phyloP scores from a whole-genome alignment of 2,888 invertebrate genomes.

The Tyria jacobaeae region DNA sequence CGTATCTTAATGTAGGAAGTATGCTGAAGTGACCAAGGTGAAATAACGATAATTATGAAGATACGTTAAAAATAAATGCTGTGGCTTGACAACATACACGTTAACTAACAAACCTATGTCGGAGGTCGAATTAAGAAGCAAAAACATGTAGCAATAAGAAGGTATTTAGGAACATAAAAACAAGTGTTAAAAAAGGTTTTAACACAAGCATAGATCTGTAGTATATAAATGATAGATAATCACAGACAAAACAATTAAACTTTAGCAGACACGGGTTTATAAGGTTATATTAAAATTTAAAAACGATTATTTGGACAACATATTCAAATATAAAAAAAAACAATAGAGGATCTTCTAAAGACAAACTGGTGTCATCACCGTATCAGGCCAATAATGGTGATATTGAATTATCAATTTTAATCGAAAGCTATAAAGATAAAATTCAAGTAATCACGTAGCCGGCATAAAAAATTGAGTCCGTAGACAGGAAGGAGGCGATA shows the following conservation, averaged over 20 bases:
- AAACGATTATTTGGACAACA: constrained; percentile 26
- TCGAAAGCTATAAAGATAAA: constrained; percentile 17
- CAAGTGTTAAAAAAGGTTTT: constrained; percentile 7
- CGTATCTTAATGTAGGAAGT: constrained; percentile 51
- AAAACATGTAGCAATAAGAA: constrained; percentile 47
- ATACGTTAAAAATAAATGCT: constrained; percentile 52
- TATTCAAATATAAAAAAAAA: constrained; percentile 26
- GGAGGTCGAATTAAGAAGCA: constrained; percentile 33
- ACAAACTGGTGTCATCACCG: constrained; percentile 31
- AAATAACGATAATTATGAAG: constrained; percentile 54
- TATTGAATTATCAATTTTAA: constrained; percentile 25
- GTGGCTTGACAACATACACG: constrained; percentile 54
- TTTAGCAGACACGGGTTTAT: constrained; percentile 7
- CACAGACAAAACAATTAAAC: neutral
- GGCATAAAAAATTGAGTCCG: constrained; percentile 19
- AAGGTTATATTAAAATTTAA: constrained; percentile 24
- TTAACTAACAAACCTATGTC: constrained; percentile 54
- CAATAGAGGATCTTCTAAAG: constrained; percentile 10
- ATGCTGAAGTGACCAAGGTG: constrained; percentile 54
- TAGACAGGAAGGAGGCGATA: constrained; percentile 27
- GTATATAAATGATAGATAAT: neutral
- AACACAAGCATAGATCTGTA: too few species aligned
- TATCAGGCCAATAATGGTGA: constrained; percentile 6
- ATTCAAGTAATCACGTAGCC: constrained; percentile 17
- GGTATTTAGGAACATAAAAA: constrained; percentile 31